A percentile compares a stretch with the other conserved stretches of the same genome.
Conservation (phyloP, 1,140 invertebrate genomes). For the Sycophila sp. region DNA sequence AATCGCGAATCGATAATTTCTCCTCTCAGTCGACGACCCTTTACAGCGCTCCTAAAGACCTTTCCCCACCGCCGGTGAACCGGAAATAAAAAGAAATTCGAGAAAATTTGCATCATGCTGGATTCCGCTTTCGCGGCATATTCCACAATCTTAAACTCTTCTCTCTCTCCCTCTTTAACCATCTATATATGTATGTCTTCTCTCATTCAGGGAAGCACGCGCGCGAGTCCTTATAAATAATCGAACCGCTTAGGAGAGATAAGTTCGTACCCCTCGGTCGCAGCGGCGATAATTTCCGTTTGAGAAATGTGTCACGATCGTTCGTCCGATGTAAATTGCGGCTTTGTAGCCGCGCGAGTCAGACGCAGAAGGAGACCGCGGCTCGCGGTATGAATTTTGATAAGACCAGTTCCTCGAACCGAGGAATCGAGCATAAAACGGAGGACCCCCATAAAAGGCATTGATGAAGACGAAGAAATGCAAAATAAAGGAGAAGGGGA, state of each 20-base stretch:
- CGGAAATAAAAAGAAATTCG: too few relatives aligned
- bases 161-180: not conserved
- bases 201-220: not conserved
- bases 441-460: not conserved
- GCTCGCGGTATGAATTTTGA: constrained; percentile 20
- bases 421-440: not conserved
- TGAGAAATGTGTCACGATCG: constrained; percentile 31
- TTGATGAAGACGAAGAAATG: constrained; percentile 26
- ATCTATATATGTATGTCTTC: not conserved
- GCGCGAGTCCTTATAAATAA: constrained; percentile 16
- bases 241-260: constrained; percentile 26
- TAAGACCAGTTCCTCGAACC: not conserved
- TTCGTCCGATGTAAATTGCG: constrained; percentile 24
- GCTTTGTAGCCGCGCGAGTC: not conserved
- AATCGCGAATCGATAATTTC: too few relatives aligned
- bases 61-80: too few relatives aligned
- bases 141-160: too few relatives aligned
- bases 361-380: constrained; percentile 18
- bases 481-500: constrained; percentile 3
- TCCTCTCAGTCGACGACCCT: too few relatives aligned
- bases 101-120: not conserved
- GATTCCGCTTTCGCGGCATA: not conserved
- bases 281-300: constrained; percentile 22
- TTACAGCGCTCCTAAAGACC: not conserved
- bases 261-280: not conserved